Evolutionary conservation across 2,888 invertebrate species (phyloP), one percentile per base, ranked within the genome.

Genomic region (Drosophila atroscutellata): DNA sequence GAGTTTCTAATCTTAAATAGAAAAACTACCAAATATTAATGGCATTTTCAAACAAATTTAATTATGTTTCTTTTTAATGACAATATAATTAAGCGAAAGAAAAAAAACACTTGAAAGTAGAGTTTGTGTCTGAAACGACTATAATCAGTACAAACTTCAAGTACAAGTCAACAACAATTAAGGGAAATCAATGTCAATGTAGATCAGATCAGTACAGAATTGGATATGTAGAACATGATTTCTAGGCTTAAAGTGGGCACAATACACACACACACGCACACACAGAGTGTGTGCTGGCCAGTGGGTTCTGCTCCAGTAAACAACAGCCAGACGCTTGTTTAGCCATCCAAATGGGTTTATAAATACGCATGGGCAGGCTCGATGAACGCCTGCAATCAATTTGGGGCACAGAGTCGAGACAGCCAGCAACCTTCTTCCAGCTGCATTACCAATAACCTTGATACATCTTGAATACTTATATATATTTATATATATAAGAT

Each of bases 291-390:
- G 45, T 30, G 45, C 36, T 45, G 64, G 30, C 77, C 71, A 70
- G 42, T 49, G 64, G 59, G 63, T 79, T 77, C 24, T 62, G 75
- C 75, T 79, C 67, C 77, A 77, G 59, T 79, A 79, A 77, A 32
- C 77, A 60, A 57, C 42, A 49, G 59, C 24, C 62, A 57, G 58
- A 52, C 60, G 47, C 45, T 64, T 70, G 60, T 39, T 47, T 52
- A 75, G 47, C 52, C 61, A 51, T 9, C 70, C 52, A 65, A 69
- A 75, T 71, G 71, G 62, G 50, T 20, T 51, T 54, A 34, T 59
- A 65, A 75, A 57, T 65, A 77, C 64, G 65, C 71, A 71, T 71
- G 70, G 64, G n/a, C 64, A 75, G 47, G 6, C 57, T 37, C 55
- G 56, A 36, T 52, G 58, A 20, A 39, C 50, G 66, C 50, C 62